A percentile compares a stretch with the other conserved stretches of the same genome.
These are phyloP conservation scores for Morbakka virulenta DNA, from an alignment of 30 jellyfish, hydroid and myxozoan genomes.

Conservation along the genomic window DNA sequence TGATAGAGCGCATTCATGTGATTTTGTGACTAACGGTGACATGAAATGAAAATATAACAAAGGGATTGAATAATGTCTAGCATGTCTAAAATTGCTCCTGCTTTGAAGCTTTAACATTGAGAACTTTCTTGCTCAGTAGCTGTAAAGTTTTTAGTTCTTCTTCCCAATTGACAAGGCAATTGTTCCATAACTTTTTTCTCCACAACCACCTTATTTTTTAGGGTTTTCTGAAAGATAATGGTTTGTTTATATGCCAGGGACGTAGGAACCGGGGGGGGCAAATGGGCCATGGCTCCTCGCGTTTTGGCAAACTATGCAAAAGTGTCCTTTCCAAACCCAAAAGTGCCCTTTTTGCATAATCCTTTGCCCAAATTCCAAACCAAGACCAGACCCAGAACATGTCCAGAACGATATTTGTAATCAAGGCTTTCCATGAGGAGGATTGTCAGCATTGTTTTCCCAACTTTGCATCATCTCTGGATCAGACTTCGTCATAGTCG, in stretches of 20 bases:
- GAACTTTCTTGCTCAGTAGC: slow-evolving; percentile 54
- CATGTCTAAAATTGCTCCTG: slow-evolving; percentile 55
- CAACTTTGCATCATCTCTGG: too few relatives aligned
- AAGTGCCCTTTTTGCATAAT: too few relatives aligned
- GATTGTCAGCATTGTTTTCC: too few relatives aligned
- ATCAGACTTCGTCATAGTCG: too few relatives aligned
- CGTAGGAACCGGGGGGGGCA: too few relatives aligned
- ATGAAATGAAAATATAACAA: slow-evolving; percentile 57
- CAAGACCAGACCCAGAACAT: too few relatives aligned
- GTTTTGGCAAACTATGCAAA: too few relatives aligned
- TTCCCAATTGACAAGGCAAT: slow-evolving; percentile 66
- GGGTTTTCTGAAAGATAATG: slow-evolving; percentile 51
- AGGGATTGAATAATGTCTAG: slow-evolving; percentile 35
- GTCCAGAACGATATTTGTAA: too few relatives aligned
- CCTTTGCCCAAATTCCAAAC: too few relatives aligned
- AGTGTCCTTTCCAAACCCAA: too few relatives aligned
- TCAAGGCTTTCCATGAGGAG: too few relatives aligned
- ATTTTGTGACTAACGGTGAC: slow-evolving; percentile 57
- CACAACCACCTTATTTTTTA: slow-evolving; percentile 60
- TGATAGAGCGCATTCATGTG: slow-evolving; percentile 51
- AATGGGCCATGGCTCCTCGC: too few relatives aligned
- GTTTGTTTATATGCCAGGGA: slow-evolving; percentile 31
- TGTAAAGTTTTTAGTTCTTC: slow-evolving; percentile 56
- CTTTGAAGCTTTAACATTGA: slow-evolving; percentile 56
- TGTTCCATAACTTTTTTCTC: slow-evolving; percentile 61